Base-by-base conservation (phyloP, 2,113 vertebrate species). In the Lynx canadensis region DNA sequence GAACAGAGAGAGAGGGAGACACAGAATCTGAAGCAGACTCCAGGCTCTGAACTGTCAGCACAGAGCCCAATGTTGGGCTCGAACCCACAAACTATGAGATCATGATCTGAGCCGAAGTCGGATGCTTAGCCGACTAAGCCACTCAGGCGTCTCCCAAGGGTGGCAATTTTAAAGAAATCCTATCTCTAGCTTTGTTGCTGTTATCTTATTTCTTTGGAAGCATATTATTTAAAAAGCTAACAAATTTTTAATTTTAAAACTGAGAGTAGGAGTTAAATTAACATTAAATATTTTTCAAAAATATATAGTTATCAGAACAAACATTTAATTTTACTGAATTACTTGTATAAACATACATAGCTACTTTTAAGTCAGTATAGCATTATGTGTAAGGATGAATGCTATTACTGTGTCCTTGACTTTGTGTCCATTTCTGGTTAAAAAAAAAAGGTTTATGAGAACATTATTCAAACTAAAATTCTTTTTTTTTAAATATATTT, bases 381-480 rank as follows among this genome's bases (percentile, higher is more conserved):
- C 48, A 74, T 73, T 91, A 45, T 85, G 27, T 89, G 12, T 86
- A 81, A 91, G 31, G 50, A 50, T 91, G 50, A 82, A 52, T 82
- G 50, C 50, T 82, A 0, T 71, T 63, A 65, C 50, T 60, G 6
- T 95, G 33, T 36, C 48, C 11, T 19, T 96, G 41, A 73, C 63
- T 87, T 85, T 91, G 45, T 91, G 27, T 89, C 50, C 23, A 38
- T 95, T 97, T 96, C 36, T 84, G 11, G 2, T 48, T 71, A 48
- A 48, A 23, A 31, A 74, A 73, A 48, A 29, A 41, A 73, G 10
- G 5, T 66, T 94, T 94, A 36, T 18, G 45, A 71, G n/a, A 83
- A 50, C n/a, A 79, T 76, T 82, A 60, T 94, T 94, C 27, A 94
- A 88, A 91, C 82, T 55, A 86, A 94, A 91, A 76, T 83, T 83